Evolutionary conservation across 1,140 invertebrate genomes (phyloP), one percentile per base, ranked within the genome.

Genomic region (Monomorium pharaonis): DNA sequence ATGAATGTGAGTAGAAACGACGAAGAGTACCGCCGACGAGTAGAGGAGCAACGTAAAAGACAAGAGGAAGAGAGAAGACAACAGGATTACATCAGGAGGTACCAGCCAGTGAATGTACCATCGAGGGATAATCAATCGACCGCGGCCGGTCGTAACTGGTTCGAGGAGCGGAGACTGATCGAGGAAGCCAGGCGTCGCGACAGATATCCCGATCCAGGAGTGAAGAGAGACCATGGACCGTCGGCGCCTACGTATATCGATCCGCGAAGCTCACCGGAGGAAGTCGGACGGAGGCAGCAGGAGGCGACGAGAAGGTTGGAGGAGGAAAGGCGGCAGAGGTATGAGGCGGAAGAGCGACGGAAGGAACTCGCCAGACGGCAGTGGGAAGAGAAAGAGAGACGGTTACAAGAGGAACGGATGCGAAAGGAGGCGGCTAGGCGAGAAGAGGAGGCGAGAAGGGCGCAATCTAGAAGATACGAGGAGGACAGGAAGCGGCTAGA

Each of bases 31-130:
- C 51, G 65, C 4, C 75, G 62, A 44, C 72, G 33, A 74, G 1
- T 18, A 12, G 42, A 70, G 14, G 62, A 86, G 86, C 60, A 60
- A 2, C 62, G 44, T 10, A 86, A 65, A 14, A 42, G 24, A 4
- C 72, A 77, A 0, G 75, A 90, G 3, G 88, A 88, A 9, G 92
- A 92, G 2, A 84, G 63, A 0, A 91, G 86, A 33, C 56, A 92
- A 18, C 89, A 91, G 27, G 93, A 94, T 7, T 94, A 94, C 56
- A 90, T 94, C 9, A 88, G 85, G 16, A 88, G 92, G n/a, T 94
- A 93, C 24, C 91, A 89, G 30, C 86, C 90, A 7, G 60, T 91
- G 14, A 75, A 63, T 0, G 16, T 90, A 12, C 47, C 67, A 14
- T 47, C 72, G 7, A 81, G 44, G 6, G 33, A 37, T 24, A 85